phyloP scores from a whole-genome alignment of 1,140 invertebrate genomes.

The Nephila pilipes region DNA sequence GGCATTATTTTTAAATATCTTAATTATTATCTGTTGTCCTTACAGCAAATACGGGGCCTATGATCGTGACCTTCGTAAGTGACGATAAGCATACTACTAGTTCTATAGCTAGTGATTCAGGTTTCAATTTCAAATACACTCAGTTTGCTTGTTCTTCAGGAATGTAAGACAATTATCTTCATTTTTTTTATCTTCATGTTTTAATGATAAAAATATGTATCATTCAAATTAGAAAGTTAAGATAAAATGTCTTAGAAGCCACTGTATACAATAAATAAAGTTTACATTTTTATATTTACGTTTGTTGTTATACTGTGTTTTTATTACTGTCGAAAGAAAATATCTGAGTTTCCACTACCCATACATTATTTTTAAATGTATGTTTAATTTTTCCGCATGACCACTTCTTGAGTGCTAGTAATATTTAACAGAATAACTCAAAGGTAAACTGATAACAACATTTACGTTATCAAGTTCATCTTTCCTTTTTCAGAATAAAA shows the following conservation, averaged over 20 bases:
- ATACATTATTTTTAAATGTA: too few species aligned
- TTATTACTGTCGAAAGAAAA: too few species aligned
- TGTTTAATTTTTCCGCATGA: too few species aligned
- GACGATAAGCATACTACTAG: conserved; percentile 6
- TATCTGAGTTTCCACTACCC: too few species aligned
- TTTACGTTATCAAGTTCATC: too few species aligned
- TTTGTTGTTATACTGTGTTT: too few species aligned
- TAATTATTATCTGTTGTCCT: background rate
- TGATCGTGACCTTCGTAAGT: conserved; percentile 59
- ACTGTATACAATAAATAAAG: background rate
- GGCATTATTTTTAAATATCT: too few species aligned
- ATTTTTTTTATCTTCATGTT: background rate
- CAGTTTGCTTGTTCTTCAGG: conserved; percentile 59
- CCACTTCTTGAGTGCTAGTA: too few species aligned
- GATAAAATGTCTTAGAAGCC: background rate
- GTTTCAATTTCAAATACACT: conserved; percentile 65
- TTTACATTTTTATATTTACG: background rate
- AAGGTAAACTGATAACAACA: too few species aligned
- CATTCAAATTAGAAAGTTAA: background rate
- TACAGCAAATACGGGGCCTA: conserved; percentile 42
- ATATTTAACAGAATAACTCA: too few species aligned
- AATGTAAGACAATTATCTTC: background rate
- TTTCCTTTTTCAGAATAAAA: too few species aligned
- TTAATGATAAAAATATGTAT: background rate
- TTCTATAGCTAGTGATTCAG: conserved; percentile 1